Evolutionary conservation across 2,888 invertebrate species (phyloP).

Genomic region (Mimas tiliae): DNA sequence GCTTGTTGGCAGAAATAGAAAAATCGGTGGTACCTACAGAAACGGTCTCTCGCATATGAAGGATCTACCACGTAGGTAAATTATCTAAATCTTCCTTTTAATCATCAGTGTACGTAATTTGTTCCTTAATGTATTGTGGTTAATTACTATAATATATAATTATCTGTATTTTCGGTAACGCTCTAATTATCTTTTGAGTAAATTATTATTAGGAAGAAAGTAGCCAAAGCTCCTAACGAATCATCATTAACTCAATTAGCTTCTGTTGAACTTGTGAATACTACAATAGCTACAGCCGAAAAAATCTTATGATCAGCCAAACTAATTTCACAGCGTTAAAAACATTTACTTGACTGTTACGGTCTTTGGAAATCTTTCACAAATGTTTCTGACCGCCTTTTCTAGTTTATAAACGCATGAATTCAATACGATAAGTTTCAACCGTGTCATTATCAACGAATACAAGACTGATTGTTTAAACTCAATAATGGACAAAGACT

Average conservation of each 20-base stretch:
- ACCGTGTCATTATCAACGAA: not conserved
- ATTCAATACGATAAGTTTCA: not conserved
- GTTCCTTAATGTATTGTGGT: not conserved
- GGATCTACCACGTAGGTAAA: no score
- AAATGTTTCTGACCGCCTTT: not conserved
- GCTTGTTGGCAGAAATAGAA: no score
- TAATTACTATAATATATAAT: not conserved
- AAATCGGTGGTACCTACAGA: no score
- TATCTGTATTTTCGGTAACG: not conserved
- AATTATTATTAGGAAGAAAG: not conserved
- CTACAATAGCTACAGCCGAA: not conserved
- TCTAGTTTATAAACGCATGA: not conserved
- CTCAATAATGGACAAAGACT: constrained; percentile 17
- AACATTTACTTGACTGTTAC: not conserved
- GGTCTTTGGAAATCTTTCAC: not conserved
- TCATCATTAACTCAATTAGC: not conserved
- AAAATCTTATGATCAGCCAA: not conserved
- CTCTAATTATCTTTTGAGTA: not conserved
- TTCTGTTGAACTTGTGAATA: not conserved
- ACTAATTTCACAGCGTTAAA: not conserved
- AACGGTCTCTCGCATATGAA: no score
- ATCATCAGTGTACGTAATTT: not conserved
- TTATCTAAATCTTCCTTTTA: not conserved
- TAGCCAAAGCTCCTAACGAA: not conserved
- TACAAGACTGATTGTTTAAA: constrained; percentile 4